Base-by-base conservation (phyloP, 30 jellyfish, hydroid and myxozoan species). In the Clytia hemisphaerica region DNA sequence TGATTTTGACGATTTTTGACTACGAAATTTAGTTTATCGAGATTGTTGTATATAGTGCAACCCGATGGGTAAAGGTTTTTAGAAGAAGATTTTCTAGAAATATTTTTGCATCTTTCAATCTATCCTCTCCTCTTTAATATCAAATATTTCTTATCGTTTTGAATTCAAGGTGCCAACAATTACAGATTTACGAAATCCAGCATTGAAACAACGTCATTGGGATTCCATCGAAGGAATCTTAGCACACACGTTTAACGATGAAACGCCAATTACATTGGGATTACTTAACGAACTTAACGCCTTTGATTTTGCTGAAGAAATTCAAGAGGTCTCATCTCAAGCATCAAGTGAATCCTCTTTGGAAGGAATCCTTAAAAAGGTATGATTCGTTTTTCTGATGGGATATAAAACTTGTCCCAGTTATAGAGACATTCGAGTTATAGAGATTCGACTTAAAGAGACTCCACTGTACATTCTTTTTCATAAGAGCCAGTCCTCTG, bases 301-400 rank as follows among this genome's bases (percentile, higher is more conserved):
- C 7, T 91, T 91, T 65, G 93, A 76, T 44, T 76, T 76, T 61
- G 84, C 92, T 32, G 95, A 91, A 69, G 87, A 82, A 42, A 82
- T 91, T 19, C 95, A 91, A 59, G 99, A 91, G 37, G 68, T 91
- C 9, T 76, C 99, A 1, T 85, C 95, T 16, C 99, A 91, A 58
- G 99, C 99, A 64, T 91, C 99, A 30, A 82, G 99, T 60, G 99
- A 91, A 62, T 83, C 95, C 2, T 91, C 99, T 0, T 75, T 91
- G 49, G 99, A 91, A 82, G 92, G 82, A 18, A 91, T 91, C 9
- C 90, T 91, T 36, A 91, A 78, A 62, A 91, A 91, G 95, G 99
- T 82, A 30, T 6, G 4, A 22, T 15, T 48, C 7, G 54, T 46
- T 19, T 29, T 9, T 51, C 10, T 12, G 33, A 7, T 21, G 66